Percentiles rank a stretch among this genome's conserved stretches.
phyloP scores from a whole-genome alignment of 1,140 invertebrate species.

The Orius insidiosus region DNA sequence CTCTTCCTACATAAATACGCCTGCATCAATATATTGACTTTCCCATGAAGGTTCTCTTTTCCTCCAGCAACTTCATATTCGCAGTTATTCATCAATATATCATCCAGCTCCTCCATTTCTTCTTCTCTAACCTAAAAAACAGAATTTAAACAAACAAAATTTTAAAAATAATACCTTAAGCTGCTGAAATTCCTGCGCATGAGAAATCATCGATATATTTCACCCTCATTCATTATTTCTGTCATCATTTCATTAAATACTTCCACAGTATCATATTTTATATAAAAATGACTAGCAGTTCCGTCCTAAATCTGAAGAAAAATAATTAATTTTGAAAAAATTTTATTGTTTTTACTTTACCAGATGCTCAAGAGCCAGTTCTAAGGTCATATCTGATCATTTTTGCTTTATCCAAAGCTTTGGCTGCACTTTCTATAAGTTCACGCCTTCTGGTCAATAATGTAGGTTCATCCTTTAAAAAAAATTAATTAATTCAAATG shows the following conservation, averaged over 20 bases:
- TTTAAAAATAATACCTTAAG: constrained; percentile 50
- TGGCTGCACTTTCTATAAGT: constrained; percentile 62
- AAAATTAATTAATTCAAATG: too few species aligned
- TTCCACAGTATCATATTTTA: constrained; percentile 90
- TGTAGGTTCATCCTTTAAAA: constrained; percentile 48
- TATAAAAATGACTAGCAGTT: constrained; percentile 94
- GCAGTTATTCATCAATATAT: constrained; percentile 50
- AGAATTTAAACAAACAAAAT: constrained; percentile 13
- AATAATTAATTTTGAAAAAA: too few species aligned
- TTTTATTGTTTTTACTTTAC: too few species aligned
- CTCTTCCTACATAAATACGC: constrained; percentile 65
- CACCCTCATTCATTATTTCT: constrained; percentile 67
- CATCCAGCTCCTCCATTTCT: constrained; percentile 79
- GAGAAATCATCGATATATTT: constrained; percentile 72
- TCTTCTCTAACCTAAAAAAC: constrained; percentile 68
- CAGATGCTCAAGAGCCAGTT: constrained; percentile 64
- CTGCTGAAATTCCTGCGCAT: constrained; percentile 88
- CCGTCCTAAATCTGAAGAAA: constrained; percentile 87
- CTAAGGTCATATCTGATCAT: constrained; percentile 85
- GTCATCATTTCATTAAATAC: constrained; percentile 67
- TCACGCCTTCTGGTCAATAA: constrained; percentile 53
- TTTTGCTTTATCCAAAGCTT: constrained; percentile 71
- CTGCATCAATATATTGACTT: constrained; percentile 95
- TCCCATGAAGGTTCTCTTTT: constrained; percentile 79
- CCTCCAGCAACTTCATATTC: constrained; percentile 59